Evolutionary conservation across 2,113 vertebrate species (phyloP).

Genomic region (Reinhardtius hippoglossoides): DNA sequence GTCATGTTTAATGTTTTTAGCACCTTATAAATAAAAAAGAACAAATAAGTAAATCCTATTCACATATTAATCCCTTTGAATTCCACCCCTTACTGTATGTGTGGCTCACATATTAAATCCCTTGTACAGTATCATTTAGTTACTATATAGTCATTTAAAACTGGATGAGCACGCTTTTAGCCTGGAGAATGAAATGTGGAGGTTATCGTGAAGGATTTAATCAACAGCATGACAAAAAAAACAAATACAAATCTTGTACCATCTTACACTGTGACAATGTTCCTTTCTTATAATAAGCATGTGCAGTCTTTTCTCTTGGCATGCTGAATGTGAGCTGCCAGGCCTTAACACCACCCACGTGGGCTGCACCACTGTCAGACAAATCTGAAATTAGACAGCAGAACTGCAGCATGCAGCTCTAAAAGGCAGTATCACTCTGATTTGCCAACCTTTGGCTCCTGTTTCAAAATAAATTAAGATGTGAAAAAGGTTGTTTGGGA

Average conservation of each 20-base stretch:
- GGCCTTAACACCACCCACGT: constrained; percentile 65
- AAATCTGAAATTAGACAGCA: constrained; percentile 57
- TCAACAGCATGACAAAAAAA: not conserved
- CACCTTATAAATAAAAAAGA: too few species aligned
- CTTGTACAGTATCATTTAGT: not conserved
- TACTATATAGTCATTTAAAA: not conserved
- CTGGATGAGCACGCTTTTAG: not conserved
- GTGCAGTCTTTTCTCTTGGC: constrained; percentile 24
- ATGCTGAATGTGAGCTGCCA: constrained; percentile 47
- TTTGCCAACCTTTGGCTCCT: constrained; percentile 46
- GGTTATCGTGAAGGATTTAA: not conserved
- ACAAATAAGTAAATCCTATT: too few species aligned
- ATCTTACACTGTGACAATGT: constrained; percentile 7
- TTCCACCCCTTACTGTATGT: not conserved
- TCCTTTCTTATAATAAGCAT: constrained; percentile 43
- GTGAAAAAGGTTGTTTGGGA: constrained; percentile 24
- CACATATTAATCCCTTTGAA: not conserved
- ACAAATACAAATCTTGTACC: not conserved
- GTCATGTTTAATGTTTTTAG: too few species aligned
- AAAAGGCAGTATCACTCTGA: constrained; percentile 51
- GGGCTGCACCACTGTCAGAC: constrained; percentile 53
- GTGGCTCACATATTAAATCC: too few species aligned
- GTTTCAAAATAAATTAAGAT: constrained; percentile 36
- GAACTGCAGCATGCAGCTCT: constrained; percentile 35
- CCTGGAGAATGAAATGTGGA: not conserved